phyloP scores from a whole-genome alignment of 2,113 vertebrate species.

The Platanista minor region DNA sequence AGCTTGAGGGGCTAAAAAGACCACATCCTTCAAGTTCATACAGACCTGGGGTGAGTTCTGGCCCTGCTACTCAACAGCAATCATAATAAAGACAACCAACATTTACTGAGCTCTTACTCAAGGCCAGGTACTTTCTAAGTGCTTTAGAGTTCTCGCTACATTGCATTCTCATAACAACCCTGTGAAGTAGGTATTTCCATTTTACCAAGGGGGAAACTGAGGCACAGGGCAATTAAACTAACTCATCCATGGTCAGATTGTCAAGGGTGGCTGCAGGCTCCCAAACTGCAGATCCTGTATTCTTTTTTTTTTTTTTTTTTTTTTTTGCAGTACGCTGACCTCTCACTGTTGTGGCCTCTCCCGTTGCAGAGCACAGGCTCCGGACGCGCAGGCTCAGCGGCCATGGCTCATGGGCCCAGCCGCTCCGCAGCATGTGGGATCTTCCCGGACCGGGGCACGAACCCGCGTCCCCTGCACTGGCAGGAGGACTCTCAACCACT shows the following conservation, averaged over 20 bases:
- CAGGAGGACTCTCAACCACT: too few species aligned
- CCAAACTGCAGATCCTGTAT: background rate
- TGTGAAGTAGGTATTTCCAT: background rate
- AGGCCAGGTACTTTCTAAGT: background rate
- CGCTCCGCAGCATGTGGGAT: too few species aligned
- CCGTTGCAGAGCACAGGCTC: too few species aligned
- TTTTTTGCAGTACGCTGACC: too few species aligned
- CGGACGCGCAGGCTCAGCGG: fast-evolving
- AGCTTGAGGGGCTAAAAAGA: background rate
- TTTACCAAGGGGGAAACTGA: background rate
- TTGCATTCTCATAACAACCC: background rate
- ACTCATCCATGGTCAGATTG: background rate
- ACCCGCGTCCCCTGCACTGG: too few species aligned
- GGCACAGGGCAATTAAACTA: background rate
- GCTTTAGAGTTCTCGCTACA: background rate
- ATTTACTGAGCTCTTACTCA: background rate
- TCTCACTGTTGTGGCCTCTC: too few species aligned
- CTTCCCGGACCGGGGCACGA: fast-evolving
- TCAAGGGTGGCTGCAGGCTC: background rate
- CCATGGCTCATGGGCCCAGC: too few species aligned
- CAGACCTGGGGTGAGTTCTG: background rate
- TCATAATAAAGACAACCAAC: background rate
- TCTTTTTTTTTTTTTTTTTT: background rate
- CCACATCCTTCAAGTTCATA: background rate
- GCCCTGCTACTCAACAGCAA: background rate